Conservation (phyloP, 1,140 invertebrate genomes). For the Cheumatopsyche charites region DNA sequence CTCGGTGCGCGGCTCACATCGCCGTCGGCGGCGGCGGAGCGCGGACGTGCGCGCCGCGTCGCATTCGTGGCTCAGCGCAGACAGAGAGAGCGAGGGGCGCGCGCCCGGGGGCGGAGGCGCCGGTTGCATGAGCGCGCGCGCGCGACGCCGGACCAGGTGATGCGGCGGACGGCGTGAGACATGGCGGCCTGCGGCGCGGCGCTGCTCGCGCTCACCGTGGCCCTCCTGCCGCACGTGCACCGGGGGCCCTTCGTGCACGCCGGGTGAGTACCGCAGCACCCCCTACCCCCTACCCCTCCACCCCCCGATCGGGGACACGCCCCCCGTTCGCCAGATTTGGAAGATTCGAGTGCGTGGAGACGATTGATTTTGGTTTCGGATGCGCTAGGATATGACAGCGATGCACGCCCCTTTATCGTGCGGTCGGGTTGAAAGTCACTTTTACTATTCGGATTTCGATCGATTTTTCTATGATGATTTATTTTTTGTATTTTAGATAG, state of each 20-base stretch:
- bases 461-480: too few species aligned
- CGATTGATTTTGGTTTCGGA: too few species aligned
- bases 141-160: slow-evolving; percentile 31
- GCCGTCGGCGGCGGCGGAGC: slow-evolving; percentile 21
- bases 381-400: too few species aligned
- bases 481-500: too few species aligned
- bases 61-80: neutral
- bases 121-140: slow-evolving; percentile 6
- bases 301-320: too few species aligned
- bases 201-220: slow-evolving; percentile 58
- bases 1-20: neutral
- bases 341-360: too few species aligned
- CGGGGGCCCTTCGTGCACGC: slow-evolving; percentile 59
- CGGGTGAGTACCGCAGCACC: slow-evolving; percentile 53
- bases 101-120: neutral
- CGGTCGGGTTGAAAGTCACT: too few species aligned
- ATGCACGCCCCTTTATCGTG: too few species aligned
- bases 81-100: neutral
- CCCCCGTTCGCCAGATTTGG: slow-evolving; percentile 20
- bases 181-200: slow-evolving; percentile 58
- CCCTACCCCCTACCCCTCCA: too few species aligned
- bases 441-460: too few species aligned
- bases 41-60: slow-evolving; percentile 7
- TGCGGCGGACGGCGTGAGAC: slow-evolving; percentile 39
- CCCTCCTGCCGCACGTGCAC: slow-evolving; percentile 58